Evolutionary conservation across 1,140 invertebrate genomes (phyloP).

Genomic region (Cydia splendana): DNA sequence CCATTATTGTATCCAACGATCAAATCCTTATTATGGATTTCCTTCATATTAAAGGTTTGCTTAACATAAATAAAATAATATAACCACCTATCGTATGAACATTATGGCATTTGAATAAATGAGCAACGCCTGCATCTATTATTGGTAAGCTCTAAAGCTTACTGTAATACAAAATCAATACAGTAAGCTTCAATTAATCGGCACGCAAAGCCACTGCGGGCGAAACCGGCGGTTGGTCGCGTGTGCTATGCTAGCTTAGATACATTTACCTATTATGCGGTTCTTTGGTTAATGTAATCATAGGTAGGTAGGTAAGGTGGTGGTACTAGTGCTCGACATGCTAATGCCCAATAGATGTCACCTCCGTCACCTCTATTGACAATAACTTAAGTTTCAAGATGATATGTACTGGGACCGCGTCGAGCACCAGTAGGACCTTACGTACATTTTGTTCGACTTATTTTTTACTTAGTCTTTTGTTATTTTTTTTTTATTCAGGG

Average conservation of each 20-base stretch:
- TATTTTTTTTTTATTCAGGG: no score
- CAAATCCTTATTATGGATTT: conserved; percentile 64
- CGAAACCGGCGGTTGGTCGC: conserved; percentile 25
- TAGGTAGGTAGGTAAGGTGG: no score
- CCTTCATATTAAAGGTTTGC: conserved; percentile 40
- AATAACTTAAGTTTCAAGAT: no score
- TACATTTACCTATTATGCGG: not conserved
- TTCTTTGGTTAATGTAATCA: conserved; percentile 2
- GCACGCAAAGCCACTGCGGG: conserved; percentile 48
- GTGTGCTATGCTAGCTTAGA: not conserved
- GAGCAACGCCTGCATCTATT: conserved; percentile 60
- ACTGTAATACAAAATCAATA: conserved; percentile 76
- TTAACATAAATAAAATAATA: no score
- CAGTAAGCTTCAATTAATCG: conserved; percentile 70
- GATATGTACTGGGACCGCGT: no score
- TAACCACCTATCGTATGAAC: not conserved
- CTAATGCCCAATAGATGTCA: no score
- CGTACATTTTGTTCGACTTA: not conserved
- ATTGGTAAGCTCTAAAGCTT: conserved; percentile 62
- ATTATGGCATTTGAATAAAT: conserved; percentile 56
- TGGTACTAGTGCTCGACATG: no score
- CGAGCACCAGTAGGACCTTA: no score
- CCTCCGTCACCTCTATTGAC: no score
- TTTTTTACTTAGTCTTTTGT: not conserved
- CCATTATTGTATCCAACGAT: conserved; percentile 69